Evolutionary conservation across 2,888 invertebrate species (phyloP).

Genomic region (Tetramorium bicarinatum): DNA sequence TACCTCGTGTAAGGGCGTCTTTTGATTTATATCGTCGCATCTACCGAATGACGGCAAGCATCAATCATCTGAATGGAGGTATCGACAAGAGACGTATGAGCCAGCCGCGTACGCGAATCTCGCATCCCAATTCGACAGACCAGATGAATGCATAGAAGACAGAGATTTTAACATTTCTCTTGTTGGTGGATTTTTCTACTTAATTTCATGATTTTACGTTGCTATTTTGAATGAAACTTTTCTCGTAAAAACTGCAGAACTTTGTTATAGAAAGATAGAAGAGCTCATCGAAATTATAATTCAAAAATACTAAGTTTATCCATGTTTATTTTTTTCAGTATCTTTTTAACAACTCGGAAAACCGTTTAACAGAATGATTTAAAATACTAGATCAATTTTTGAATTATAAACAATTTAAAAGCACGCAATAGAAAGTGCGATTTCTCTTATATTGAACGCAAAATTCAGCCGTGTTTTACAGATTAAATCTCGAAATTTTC

Average conservation of each 20-base stretch:
- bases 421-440: background rate
- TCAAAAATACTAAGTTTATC: background rate
- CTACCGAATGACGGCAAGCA: slow-evolving; percentile 77
- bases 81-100: slow-evolving; percentile 53
- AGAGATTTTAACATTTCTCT: slow-evolving; percentile 36
- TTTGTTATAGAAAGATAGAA: background rate
- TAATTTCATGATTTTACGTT: slow-evolving; percentile 8
- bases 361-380: background rate
- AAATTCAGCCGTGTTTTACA: background rate
- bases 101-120: slow-evolving; percentile 61
- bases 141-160: slow-evolving; percentile 65
- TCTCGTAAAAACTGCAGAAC: background rate
- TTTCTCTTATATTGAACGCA: background rate
- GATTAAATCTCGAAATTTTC: background rate
- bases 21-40: slow-evolving; percentile 81
- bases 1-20: slow-evolving; percentile 60
- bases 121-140: slow-evolving; percentile 65
- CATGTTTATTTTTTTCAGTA: background rate
- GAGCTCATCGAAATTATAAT: background rate
- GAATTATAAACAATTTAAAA: background rate
- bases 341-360: background rate
- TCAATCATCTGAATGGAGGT: slow-evolving; percentile 77
- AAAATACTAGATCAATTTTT: background rate
- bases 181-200: background rate
- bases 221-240: background rate